Percentiles rank a stretch among this genome's conserved stretches.
Evolutionary conservation across 2,797 vertebrate genomes (phyloP).

Genomic region (Etheostoma nigrum): DNA sequence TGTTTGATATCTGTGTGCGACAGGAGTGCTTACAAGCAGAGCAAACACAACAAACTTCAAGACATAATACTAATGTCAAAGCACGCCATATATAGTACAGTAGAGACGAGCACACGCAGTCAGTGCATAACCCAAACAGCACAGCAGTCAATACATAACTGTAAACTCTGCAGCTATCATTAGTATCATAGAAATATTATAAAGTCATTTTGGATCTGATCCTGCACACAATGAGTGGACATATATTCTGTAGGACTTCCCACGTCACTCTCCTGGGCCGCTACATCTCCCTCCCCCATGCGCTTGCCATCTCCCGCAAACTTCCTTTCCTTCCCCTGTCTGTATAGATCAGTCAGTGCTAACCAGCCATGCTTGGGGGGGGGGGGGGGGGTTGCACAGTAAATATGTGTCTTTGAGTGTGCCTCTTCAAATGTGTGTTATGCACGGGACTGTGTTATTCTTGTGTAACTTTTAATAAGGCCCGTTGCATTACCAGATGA

Average conservation of each 20-base stretch:
- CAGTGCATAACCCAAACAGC: background rate
- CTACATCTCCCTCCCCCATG: slow-evolving; percentile 48
- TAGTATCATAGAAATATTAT: slow-evolving; percentile 34
- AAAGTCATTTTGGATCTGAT: slow-evolving; percentile 47
- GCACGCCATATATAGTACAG: slow-evolving; percentile 1
- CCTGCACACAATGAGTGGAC: slow-evolving; percentile 38
- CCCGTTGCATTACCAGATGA: background rate
- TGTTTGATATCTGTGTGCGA: slow-evolving; percentile 60
- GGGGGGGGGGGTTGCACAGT: slow-evolving; percentile 56
- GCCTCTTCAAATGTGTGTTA: slow-evolving; percentile 33
- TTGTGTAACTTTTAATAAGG: slow-evolving; percentile 19
- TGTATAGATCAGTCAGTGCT: slow-evolving; percentile 75
- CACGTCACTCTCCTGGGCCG: slow-evolving; percentile 33
- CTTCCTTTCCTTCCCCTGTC: slow-evolving; percentile 68
- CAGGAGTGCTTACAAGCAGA: slow-evolving; percentile 28
- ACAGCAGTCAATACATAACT: background rate
- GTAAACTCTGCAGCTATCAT: slow-evolving; percentile 5
- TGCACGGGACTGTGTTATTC: slow-evolving; percentile 20
- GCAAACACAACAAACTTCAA: slow-evolving; percentile 42
- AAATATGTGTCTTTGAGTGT: slow-evolving; percentile 54
- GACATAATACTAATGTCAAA: slow-evolving; percentile 26
- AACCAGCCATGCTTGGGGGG: slow-evolving; percentile 58
- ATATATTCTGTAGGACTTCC: slow-evolving; percentile 47
- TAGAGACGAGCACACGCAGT: background rate
- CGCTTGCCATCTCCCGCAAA: slow-evolving; percentile 45